Evolutionary conservation across 2,113 vertebrate species (phyloP).

Genomic region (Epinephelus moara): DNA sequence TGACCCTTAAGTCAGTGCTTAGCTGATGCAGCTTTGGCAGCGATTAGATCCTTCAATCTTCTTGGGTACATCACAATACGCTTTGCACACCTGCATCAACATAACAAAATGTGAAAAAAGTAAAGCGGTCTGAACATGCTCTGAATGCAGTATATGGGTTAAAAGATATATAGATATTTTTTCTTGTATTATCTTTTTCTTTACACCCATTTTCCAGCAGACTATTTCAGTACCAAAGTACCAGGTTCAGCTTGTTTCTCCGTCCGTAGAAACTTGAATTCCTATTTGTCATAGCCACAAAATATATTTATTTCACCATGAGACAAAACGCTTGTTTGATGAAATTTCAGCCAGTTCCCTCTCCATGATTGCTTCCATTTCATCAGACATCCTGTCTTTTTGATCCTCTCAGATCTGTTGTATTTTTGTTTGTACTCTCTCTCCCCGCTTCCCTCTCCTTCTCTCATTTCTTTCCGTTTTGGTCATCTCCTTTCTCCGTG

Average conservation of each 20-base stretch:
- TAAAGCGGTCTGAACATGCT: too few relatives aligned
- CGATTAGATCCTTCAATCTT: too few relatives aligned
- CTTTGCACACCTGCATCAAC: not conserved
- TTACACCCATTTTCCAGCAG: not conserved
- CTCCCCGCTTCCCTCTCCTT: not conserved
- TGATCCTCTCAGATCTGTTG: not conserved
- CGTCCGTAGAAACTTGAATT: not conserved
- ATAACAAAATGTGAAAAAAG: too few relatives aligned
- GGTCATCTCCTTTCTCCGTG: not conserved
- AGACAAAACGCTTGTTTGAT: not conserved
- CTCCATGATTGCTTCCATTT: constrained; percentile 45
- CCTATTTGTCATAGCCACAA: not conserved
- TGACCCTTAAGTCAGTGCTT: too few relatives aligned
- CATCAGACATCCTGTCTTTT: not conserved
- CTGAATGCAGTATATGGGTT: not conserved
- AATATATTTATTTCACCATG: not conserved
- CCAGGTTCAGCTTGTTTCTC: not conserved
- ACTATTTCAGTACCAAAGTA: not conserved
- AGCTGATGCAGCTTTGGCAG: too few relatives aligned
- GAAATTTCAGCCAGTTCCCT: not conserved
- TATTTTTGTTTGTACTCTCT: constrained; percentile 1
- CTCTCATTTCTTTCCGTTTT: not conserved
- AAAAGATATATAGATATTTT: not conserved
- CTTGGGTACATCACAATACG: too few relatives aligned
- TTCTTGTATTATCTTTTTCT: not conserved